phyloP scores from a whole-genome alignment of 2,797 vertebrate genomes.

The Danio aesculapii region DNA sequence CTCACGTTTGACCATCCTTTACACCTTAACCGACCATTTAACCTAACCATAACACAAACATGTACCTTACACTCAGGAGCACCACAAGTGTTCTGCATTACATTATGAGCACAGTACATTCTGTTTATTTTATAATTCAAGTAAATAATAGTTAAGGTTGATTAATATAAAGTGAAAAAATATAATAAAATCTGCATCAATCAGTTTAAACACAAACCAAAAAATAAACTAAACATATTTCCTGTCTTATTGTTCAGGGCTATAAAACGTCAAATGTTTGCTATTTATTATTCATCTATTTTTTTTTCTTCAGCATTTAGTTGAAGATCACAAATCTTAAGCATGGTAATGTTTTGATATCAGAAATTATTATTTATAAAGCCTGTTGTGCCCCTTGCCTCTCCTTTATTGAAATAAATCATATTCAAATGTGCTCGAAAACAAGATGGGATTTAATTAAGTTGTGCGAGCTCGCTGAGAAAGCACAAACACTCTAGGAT shows the following conservation, averaged over 20 bases:
- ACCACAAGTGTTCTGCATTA: no score
- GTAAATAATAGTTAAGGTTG: no score
- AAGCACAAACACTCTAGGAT: slow-evolving; percentile 61
- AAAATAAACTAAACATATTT: background rate
- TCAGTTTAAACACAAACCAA: background rate
- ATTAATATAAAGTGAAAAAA: no score
- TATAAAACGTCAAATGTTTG: background rate
- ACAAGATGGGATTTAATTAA: slow-evolving; percentile 65
- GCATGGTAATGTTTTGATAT: slow-evolving; percentile 56
- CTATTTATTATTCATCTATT: slow-evolving; percentile 17
- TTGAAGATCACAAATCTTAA: slow-evolving; percentile 6
- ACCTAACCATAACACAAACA: no score
- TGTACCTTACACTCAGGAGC: no score
- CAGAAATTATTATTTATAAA: slow-evolving; percentile 57
- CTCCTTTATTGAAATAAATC: slow-evolving; percentile 61
- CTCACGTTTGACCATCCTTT: no score
- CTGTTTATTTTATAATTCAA: no score
- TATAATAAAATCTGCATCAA: background rate
- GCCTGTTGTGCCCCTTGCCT: slow-evolving; percentile 54
- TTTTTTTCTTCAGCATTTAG: background rate
- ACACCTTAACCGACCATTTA: no score
- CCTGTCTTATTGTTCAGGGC: background rate
- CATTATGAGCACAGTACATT: no score
- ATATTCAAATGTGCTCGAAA: slow-evolving; percentile 60
- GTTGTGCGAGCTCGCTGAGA: slow-evolving; percentile 61